These are phyloP conservation scores for Chloropsis hardwickii DNA, from an alignment of 2,113 vertebrate genomes.

Conservation along the genomic window DNA sequence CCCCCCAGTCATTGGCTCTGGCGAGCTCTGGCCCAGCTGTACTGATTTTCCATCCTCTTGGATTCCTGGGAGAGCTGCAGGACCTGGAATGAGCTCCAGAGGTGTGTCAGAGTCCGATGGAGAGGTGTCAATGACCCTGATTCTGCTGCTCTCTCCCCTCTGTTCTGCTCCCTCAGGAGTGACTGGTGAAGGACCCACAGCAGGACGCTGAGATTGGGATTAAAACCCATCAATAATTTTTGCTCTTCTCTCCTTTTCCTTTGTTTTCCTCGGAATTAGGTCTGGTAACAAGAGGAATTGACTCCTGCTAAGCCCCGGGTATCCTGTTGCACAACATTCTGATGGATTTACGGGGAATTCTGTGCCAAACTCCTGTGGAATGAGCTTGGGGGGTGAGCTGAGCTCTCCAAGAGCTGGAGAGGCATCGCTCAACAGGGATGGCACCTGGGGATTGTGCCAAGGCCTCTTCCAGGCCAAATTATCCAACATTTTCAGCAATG, in stretches of 20 bases:
- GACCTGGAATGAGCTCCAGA: neutral
- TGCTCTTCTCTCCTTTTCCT: neutral
- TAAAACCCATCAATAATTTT: neutral
- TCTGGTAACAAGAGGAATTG: neutral
- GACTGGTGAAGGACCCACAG: neutral
- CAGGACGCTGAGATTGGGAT: neutral
- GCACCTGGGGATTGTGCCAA: neutral
- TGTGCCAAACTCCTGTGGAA: neutral
- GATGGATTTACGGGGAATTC: neutral
- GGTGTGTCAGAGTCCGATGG: neutral
- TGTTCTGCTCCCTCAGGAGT: neutral
- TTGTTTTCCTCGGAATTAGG: neutral
- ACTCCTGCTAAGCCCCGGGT: neutral
- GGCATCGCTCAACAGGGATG: neutral
- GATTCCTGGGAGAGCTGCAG: neutral
- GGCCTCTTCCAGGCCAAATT: neutral
- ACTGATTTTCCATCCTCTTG: neutral
- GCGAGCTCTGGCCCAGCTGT: neutral
- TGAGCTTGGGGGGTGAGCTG: neutral
- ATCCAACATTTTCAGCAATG: neutral
- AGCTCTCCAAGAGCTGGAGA: neutral
- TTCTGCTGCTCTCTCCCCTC: neutral
- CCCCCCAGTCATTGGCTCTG: neutral
- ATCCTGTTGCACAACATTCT: neutral
- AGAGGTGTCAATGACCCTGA: fast-evolving